Conservation (phyloP, 2,888 invertebrate genomes). For the Ecdyonurus torrentis region DNA sequence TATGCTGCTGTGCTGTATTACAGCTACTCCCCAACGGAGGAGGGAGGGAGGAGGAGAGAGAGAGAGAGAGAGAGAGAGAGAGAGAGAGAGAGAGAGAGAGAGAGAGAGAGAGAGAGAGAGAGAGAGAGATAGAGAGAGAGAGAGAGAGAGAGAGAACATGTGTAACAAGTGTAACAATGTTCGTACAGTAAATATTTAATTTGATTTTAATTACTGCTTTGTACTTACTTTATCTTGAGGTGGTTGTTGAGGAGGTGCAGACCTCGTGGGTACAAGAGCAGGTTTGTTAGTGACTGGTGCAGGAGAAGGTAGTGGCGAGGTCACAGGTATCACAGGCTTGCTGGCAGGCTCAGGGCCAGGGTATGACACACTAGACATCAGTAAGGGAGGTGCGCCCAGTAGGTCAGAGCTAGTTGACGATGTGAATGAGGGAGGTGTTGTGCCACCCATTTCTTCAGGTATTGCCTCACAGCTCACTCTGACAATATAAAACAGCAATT, state of each 20-base stretch:
- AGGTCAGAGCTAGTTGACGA: background rate
- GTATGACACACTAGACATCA: background rate
- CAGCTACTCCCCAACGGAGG: too few relatives aligned
- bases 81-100: too few relatives aligned
- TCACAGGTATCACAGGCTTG: background rate
- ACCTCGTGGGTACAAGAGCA: background rate
- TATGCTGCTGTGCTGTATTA: too few relatives aligned
- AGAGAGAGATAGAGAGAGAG: too few relatives aligned
- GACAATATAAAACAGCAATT: too few relatives aligned
- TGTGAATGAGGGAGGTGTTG: slow-evolving; percentile 6
- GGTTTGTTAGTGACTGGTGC: background rate
- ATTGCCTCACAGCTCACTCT: slow-evolving; percentile 78
- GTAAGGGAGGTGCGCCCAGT: background rate
- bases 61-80: too few relatives aligned
- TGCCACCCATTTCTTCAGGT: slow-evolving; percentile 55
- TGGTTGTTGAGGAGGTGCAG: slow-evolving; percentile 34
- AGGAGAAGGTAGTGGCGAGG: background rate
- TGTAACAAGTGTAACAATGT: too few relatives aligned
- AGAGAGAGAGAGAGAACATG: too few relatives aligned
- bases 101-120: too few relatives aligned
- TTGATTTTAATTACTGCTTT: too few relatives aligned
- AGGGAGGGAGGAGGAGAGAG: too few relatives aligned
- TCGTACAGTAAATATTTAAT: too few relatives aligned
- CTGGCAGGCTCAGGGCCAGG: background rate
- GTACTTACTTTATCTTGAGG: slow-evolving; percentile 17